Evolutionary conservation across 1,140 invertebrate genomes (phyloP), one percentile per base, ranked within the genome.

Genomic region (Brachionus calyciflorus): DNA sequence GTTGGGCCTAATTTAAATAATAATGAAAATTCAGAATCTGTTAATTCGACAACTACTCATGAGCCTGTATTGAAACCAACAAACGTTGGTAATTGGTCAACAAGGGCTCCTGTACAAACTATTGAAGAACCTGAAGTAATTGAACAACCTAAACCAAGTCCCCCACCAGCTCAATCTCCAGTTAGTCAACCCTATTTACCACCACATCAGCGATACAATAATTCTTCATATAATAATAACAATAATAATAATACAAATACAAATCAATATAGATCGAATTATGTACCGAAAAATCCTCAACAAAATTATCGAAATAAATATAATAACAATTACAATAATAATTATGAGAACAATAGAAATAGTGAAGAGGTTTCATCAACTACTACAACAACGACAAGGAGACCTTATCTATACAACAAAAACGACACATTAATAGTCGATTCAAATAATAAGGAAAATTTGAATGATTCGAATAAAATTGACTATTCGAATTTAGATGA

Each of bases 371-470:
- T 5, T 5, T 5, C 9, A 5, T 9, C 3, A 37, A 9, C 9
- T 5, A 37, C 9, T 37, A 3, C 3, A 37, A 9, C 9, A 37
- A 37, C 33, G 33, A 21, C 55, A 28, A 21, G 19, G 17, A 24
- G 60, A 44, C 60, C 60, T 10, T 24, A 41, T 65, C 44, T 65
- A 19, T 65, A 46, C 24, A 65, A 65, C 12, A 65, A 65, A 65
- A 65, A 65, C 26, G 60, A 65, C 14, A 65, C 37, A 5, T 41
- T 65, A 21, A 0, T 44, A 14, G 33, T 44, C 10, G 30, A 37
- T n/a, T n/a, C n/a, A n/a, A n/a, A n/a, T n/a, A 65, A 65, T 44
- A 65, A 65, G 14, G 60, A 44, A 65, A 65, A 65, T 65, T 26
- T 37, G 10, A 24, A 26, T 1, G 60, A 65, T 28, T 21, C 60